Evolutionary conservation across 1,140 invertebrate genomes (phyloP).

Genomic region (Platorchestia sp.): DNA sequence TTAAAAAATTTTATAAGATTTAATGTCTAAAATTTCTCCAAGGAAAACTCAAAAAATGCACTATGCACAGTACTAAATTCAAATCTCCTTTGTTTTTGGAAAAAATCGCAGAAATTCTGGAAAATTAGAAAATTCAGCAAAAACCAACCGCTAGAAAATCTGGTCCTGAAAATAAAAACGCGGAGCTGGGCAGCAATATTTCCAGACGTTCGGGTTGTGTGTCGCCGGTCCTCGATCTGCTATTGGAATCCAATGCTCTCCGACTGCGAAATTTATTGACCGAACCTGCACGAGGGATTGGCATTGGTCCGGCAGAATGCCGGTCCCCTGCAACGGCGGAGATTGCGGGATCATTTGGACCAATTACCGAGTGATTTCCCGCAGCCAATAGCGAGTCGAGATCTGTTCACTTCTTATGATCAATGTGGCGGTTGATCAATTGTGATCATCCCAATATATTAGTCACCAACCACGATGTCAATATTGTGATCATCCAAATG

Average conservation of each 20-base stretch:
- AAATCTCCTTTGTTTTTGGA: neutral
- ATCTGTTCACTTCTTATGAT: neutral
- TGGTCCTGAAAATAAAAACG: neutral
- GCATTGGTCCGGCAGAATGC: neutral
- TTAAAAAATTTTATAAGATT: neutral
- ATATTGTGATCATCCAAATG: no score
- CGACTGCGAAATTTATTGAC: constrained; percentile 54
- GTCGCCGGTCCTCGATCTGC: constrained; percentile 47
- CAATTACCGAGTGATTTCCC: constrained; percentile 36
- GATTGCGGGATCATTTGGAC: constrained; percentile 36
- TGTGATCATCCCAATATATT: neutral
- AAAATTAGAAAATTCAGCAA: neutral
- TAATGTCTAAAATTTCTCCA: neutral
- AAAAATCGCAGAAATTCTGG: neutral
- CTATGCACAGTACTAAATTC: neutral
- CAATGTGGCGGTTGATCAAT: neutral
- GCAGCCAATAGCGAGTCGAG: neutral
- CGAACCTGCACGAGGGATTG: neutral
- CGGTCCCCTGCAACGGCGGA: neutral
- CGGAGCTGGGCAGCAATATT: constrained; percentile 36
- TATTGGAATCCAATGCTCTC: constrained; percentile 54
- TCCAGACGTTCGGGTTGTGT: constrained; percentile 41
- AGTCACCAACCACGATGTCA: neutral
- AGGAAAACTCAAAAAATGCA: neutral
- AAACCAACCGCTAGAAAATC: neutral